Evolutionary conservation across 2,797 vertebrate genomes (phyloP), one percentile per base, ranked within the genome.

Genomic region (Cygnus olor): DNA sequence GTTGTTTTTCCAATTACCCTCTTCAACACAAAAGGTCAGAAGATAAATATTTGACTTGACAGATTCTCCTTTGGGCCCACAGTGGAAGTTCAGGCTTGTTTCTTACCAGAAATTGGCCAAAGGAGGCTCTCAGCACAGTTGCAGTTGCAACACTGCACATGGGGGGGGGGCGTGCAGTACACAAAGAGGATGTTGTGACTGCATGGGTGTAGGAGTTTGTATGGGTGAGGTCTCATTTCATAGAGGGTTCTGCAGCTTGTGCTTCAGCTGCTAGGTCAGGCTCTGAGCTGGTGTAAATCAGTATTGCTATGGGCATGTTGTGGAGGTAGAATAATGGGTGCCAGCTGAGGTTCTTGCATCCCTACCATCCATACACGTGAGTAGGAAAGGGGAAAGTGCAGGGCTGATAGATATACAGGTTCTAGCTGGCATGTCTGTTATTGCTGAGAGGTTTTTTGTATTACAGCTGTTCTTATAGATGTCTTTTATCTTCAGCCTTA

Each of bases 41-140:
- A 32, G 86, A 58, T 90, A 84, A 95, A 64, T 95, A 80, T 78
- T 79, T 94, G 78, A 51, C 27, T 73, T 86, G 63, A 20, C 18
- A 14, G 24, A 49, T 17, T 72, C 65, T 90, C 57, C 72, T 71
- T 19, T 61, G 84, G 36, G 47, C 53, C 49, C 56, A 15, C 53
- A 83, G 36, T 80, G 34, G 20, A 79, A 68, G 19, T 45, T 93
- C 4, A 28, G 58, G 20, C 6, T 30, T 36, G 32, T 61, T 94
- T 81, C 30, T 56, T 80, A 44, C 19, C 16, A 56, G 68, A 83
- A 87, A 19, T 28, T 28, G 22, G 27, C 54, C 56, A 51, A 42
- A 63, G 27, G 45, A 65, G 16, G 18, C 61, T 89, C 53, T 88
- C 57, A 70, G 49, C 68, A 77, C 28, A 65, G 38, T 73, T 34